Percentiles rank a stretch among this genome's conserved stretches.
phyloP scores from a whole-genome alignment of 2,113 vertebrate species.

The Tympanuchus pallidicinctus region DNA sequence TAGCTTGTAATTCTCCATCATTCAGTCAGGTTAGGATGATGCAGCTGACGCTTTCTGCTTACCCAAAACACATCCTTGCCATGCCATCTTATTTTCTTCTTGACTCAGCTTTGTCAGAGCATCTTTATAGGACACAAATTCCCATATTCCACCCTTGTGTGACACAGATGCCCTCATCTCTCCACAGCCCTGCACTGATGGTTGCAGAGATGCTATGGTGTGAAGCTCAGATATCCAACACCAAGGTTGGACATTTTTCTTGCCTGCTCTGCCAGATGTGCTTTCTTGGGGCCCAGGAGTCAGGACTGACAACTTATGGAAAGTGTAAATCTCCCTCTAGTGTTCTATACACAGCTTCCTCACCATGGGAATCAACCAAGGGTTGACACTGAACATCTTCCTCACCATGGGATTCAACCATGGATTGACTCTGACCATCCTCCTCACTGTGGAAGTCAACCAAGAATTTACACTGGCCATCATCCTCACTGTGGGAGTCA shows the following conservation, averaged over 20 bases:
- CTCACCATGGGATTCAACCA: background rate
- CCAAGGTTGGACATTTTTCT: background rate
- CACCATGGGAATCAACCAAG: background rate
- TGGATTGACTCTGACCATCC: background rate
- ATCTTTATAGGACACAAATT: too few relatives aligned
- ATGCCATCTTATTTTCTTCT: background rate
- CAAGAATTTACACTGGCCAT: background rate
- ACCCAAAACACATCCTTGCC: rapidly evolving
- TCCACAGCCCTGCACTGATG: background rate
- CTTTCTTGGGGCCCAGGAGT: background rate
- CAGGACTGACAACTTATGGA: background rate
- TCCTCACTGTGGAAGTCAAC: too few relatives aligned
- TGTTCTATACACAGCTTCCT: background rate
- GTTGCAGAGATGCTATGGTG: background rate
- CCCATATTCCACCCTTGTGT: background rate
- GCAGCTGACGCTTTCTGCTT: background rate
- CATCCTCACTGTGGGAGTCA: background rate
- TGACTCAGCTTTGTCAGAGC: background rate
- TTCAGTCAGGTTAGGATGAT: background rate
- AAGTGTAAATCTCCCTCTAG: background rate
- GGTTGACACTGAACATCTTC: background rate
- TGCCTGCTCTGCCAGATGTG: background rate
- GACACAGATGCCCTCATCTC: background rate
- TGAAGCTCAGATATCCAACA: background rate
- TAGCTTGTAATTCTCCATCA: background rate